Base-by-base conservation (phyloP, 2,797 vertebrate genomes). In the Arctocebus calabarensis region DNA sequence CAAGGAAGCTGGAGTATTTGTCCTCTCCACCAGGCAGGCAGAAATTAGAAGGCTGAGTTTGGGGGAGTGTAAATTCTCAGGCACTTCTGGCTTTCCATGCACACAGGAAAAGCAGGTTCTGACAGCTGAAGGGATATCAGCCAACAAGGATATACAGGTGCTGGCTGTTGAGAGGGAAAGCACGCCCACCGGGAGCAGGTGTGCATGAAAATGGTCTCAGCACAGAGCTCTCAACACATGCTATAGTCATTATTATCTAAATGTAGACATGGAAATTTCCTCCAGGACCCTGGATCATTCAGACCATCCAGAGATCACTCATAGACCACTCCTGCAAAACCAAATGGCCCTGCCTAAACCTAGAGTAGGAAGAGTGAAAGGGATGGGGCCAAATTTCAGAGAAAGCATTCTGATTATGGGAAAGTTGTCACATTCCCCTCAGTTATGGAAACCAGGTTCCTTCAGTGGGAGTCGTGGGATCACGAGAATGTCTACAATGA, bases 211-310 rank as follows among this genome's bases (percentile, higher is more conserved):
- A 86, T 57, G 27, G 57, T 68, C 37, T 29, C 7, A 45, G 85
- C 29, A 79, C 13, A n/a, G 29, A 37, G 79, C 64, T 81, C 7
- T 73, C 57, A 84, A 88, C 83, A 88, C 34, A 77, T 90, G 40
- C 61, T 73, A 22, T 64, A 73, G 84, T 92, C 16, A 77, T 83
- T 94, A 64, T 64, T 84, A n/a, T 94, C 57, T 97, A 90, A 92
- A 88, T 96, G 27, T 59, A 90, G 55, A 88, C 27, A 68, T 71
- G 43, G 37, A 90, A 62, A 74, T 78, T 88, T 85, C 68, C 62
- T 73, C 57, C 32, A 55, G 59, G 68, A 66, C 40, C 94, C 22
- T 87, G 12, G 34, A 75, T 94, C 82, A 84, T 66, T 94, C 43
- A n/a, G 23, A 70, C 6, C n/a, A 73, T 61, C 29, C 20, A 81